These are phyloP conservation scores for Crotalus helleri DNA, from an alignment of 2,113 vertebrate species.

Conservation along the genomic window DNA sequence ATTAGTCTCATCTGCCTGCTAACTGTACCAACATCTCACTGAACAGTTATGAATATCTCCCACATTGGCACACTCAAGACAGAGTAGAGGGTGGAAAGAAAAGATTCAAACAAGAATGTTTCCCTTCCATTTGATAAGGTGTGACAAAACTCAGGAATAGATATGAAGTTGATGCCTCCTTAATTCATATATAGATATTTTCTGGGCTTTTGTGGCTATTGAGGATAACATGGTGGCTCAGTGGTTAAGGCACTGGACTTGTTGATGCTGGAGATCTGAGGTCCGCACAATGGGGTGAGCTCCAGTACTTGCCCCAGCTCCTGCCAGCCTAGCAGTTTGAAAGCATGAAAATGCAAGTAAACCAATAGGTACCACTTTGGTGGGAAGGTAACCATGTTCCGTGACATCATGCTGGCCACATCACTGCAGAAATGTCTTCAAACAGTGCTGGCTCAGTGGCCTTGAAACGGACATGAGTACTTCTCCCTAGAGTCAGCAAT, in stretches of 20 bases:
- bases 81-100: neutral
- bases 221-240: neutral
- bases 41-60: neutral
- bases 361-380: neutral
- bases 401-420: neutral
- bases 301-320: accelerated
- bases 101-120: neutral
- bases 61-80: neutral
- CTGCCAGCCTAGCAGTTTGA: neutral
- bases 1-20: neutral
- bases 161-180: neutral
- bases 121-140: neutral
- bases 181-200: neutral
- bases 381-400: neutral
- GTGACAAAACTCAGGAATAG: neutral
- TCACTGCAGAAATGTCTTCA: neutral
- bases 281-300: neutral
- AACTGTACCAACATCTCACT: neutral
- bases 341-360: neutral
- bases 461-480: neutral
- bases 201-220: neutral
- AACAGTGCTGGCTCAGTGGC: neutral
- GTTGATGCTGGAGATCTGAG: neutral
- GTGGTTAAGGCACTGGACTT: too few relatives aligned
- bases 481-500: neutral